Conservation (phyloP, 1,140 invertebrate genomes). For the Heliconius nattereri region DNA sequence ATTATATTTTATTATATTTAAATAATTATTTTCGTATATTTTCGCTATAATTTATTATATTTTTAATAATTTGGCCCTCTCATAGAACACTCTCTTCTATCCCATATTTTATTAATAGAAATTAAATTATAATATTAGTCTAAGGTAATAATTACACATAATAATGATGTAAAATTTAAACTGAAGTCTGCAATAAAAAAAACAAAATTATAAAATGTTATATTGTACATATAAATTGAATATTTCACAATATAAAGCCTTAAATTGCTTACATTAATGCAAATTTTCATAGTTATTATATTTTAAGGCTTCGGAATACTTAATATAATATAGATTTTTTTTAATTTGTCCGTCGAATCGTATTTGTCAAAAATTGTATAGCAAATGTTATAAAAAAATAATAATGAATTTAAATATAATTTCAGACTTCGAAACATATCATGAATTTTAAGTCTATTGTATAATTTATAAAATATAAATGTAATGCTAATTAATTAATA, state of each 20-base stretch:
- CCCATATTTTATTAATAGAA: not conserved
- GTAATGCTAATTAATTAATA: slow-evolving; percentile 29
- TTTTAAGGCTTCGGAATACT: not conserved
- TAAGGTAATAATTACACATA: not conserved
- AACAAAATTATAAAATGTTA: not conserved
- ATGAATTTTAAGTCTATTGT: slow-evolving; percentile 34
- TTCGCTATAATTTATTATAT: not conserved
- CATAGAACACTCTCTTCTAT: not conserved
- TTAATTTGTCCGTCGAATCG: not conserved
- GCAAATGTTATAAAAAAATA: not conserved
- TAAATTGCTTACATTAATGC: not conserved
- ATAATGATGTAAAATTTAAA: not conserved
- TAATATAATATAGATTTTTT: not conserved
- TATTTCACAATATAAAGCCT: not conserved
- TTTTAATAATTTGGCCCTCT: not conserved
- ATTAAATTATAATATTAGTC: not conserved
- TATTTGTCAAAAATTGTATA: slow-evolving; percentile 10
- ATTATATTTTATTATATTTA: not conserved
- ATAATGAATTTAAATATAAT: slow-evolving; percentile 30
- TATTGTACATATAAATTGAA: not conserved
- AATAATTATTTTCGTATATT: not conserved
- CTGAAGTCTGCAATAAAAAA: not conserved
- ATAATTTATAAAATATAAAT: slow-evolving; percentile 32
- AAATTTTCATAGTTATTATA: not conserved
- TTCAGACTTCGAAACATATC: slow-evolving; percentile 44